Base-by-base conservation (phyloP, 2,797 vertebrate species). In the Amniataba percoides region DNA sequence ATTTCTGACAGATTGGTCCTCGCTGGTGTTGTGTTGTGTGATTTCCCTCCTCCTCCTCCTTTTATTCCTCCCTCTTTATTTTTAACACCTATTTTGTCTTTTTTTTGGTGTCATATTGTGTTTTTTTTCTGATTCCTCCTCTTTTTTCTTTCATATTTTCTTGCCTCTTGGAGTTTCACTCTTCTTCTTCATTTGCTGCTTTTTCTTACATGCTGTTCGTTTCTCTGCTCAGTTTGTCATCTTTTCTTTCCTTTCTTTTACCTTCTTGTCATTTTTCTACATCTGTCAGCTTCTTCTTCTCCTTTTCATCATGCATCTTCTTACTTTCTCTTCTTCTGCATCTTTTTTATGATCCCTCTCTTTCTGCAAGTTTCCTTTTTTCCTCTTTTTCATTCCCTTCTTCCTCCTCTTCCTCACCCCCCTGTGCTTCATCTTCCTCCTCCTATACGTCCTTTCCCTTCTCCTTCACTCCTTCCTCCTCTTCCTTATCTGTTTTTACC, bases 101-200 rank as follows among this genome's bases (percentile, higher is more conserved):
- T 3, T 39, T 57, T 31, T 72, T 40, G 2, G 14, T 71, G 14
- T 69, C 11, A 21, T 39, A 34, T 31, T 31, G 27, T 31, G 18
- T 39, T 1, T 46, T 51, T 66, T 80, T 46, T 61, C 43, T 49
- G 25, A 56, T 40, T 21, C 39, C n/a, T 34, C 11, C 21, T 42
- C 18, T 2, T 59, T 80, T 73, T 69, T 76, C 69, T 64, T 43
- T 19, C 52, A 53, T 74, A 75, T 53, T 23, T 36, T 49, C 71
- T 23, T 45, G 23, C 59, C 45, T 60, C 42, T 53, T 52, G 52
- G 48, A 45, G 27, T 40, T 45, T 23, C 60, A 40, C 16, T 15
- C 23, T 39, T 23, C 49, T 64, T 31, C 19, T 60, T 23, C n/a
- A 16, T 49, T 56, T 61, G 14, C 71, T 72, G 39, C 58, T 27